phyloP scores from a whole-genome alignment of 2,888 invertebrate species.

The Drosophila austrosaltans region DNA sequence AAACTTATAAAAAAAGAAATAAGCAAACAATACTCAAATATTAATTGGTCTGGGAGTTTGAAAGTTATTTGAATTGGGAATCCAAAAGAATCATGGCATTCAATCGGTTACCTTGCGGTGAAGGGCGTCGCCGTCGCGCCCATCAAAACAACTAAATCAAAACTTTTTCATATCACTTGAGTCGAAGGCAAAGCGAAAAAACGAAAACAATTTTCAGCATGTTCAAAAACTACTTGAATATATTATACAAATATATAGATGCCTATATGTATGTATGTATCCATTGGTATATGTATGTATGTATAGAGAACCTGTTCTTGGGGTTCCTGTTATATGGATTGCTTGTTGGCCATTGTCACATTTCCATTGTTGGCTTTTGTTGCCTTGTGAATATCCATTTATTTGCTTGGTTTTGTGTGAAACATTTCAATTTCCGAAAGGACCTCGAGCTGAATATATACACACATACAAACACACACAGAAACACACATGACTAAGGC shows the following conservation, averaged over 20 bases:
- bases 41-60: constrained; percentile 49
- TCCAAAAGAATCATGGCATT: constrained; percentile 6
- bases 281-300: too few relatives aligned
- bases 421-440: constrained; percentile 74
- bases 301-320: constrained; percentile 10
- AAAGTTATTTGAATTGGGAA: constrained; percentile 28
- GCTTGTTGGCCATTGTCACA: constrained; percentile 37
- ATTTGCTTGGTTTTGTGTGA: constrained; percentile 55
- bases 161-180: constrained; percentile 51
- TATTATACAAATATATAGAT: constrained; percentile 2
- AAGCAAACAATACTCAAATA: constrained; percentile 51
- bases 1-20: constrained; percentile 3
- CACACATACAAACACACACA: constrained; percentile 24
- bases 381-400: constrained; percentile 65
- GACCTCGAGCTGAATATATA: constrained; percentile 41
- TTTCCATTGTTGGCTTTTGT: constrained; percentile 58
- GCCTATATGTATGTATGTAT: neutral
- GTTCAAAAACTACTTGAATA: constrained; percentile 52
- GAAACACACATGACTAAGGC: constrained; percentile 37
- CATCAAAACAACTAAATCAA: constrained; percentile 28
- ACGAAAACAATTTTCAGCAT: constrained; percentile 60
- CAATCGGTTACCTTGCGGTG: constrained; percentile 24
- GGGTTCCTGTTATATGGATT: constrained; percentile 22
- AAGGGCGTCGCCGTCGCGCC: neutral
- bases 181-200: constrained; percentile 34